Evolutionary conservation across 2,888 invertebrate species (phyloP).

Genomic region (Esperia sulphurella): DNA sequence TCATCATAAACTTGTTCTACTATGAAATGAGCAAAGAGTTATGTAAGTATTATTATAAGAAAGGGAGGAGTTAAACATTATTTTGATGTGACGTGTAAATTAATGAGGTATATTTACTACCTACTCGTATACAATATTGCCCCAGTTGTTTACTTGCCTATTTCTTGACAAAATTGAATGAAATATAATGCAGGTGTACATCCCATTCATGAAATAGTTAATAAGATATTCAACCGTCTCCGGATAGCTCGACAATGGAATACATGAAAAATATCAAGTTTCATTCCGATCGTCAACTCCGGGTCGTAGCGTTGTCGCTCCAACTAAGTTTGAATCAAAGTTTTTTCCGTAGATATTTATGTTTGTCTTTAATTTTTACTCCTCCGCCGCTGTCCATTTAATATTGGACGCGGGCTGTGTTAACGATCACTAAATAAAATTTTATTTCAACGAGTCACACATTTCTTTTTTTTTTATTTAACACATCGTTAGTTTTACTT

Average conservation of each 20-base stretch:
- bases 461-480: conserved; percentile 58
- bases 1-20: conserved; percentile 13
- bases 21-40: no score
- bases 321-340: conserved; percentile 55
- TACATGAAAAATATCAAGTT: conserved; percentile 69
- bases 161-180: no score
- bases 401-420: conserved; percentile 67
- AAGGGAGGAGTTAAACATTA: no score
- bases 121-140: no score
- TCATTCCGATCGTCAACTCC: conserved; percentile 62
- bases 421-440: conserved; percentile 77
- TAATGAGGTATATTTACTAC: no score
- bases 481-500: conserved; percentile 67
- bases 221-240: conserved; percentile 44
- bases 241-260: conserved; percentile 48
- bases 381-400: conserved; percentile 69
- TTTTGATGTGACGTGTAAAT: no score
- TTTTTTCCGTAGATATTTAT: conserved; percentile 69
- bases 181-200: conserved; percentile 12
- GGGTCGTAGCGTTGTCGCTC: conserved; percentile 10
- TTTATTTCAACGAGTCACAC: conserved; percentile 69
- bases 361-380: conserved; percentile 77
- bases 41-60: not conserved
- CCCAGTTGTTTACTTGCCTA: no score
- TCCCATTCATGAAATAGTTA: conserved; percentile 60